A percentile compares a stretch with the other conserved stretches of the same genome.
phyloP scores from a whole-genome alignment of 2,797 vertebrate genomes.

The Rhodeus uyekii region DNA sequence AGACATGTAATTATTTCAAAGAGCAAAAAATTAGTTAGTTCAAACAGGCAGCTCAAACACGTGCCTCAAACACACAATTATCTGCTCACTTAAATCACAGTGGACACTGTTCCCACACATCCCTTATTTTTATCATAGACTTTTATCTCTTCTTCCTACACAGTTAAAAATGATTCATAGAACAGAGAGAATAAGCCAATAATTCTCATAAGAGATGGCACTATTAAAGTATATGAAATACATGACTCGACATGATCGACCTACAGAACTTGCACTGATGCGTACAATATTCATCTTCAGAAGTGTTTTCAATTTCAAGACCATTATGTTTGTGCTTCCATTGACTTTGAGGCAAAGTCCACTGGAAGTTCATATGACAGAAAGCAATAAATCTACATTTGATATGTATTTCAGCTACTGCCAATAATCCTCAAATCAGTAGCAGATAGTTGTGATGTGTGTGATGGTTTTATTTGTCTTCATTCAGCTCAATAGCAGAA shows the following conservation, averaged over 20 bases:
- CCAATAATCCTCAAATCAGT: conserved; percentile 39
- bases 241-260: not conserved
- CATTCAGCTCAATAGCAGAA: no score
- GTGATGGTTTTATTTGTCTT: conserved; percentile 3
- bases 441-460: conserved; percentile 2
- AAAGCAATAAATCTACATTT: not conserved
- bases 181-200: conserved; percentile 1
- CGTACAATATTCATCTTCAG: not conserved
- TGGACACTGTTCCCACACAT: not conserved
- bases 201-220: not conserved
- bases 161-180: conserved; percentile 11
- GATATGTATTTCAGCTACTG: conserved; percentile 43
- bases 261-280: not conserved
- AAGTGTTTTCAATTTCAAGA: not conserved
- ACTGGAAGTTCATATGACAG: not conserved
- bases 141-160: conserved; percentile 13
- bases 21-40: no score
- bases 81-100: not conserved
- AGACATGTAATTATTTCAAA: no score
- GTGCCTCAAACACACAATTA: not conserved
- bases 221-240: not conserved
- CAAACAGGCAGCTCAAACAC: no score
- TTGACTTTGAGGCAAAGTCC: not conserved
- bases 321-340: not conserved
- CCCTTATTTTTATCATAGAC: not conserved